A percentile compares a stretch with the other conserved stretches of the same genome.
phyloP scores from a whole-genome alignment of 2,113 vertebrate species.

The Corythornis cristatus region DNA sequence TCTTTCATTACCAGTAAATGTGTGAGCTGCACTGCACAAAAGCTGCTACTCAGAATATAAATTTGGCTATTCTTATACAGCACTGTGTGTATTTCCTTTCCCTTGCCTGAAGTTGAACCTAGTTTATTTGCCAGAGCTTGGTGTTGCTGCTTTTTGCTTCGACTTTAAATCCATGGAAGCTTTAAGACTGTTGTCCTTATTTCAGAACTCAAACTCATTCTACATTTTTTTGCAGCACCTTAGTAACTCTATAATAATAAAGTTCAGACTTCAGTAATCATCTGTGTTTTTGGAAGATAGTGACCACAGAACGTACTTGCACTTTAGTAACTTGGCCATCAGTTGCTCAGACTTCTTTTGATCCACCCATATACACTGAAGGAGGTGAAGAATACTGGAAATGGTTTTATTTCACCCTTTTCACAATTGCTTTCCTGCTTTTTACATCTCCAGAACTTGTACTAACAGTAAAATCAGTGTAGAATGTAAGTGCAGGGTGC shows the following conservation, averaged over 20 bases:
- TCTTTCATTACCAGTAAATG: neutral
- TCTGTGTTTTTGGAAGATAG: neutral
- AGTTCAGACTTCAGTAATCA: neutral
- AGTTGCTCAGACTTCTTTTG: neutral
- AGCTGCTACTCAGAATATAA: neutral
- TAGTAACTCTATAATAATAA: neutral
- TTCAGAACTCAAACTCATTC: neutral
- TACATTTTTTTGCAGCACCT: neutral
- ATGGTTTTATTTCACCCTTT: neutral
- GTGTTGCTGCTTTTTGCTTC: neutral
- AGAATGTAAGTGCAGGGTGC: neutral
- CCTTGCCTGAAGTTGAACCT: neutral
- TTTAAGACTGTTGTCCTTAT: neutral
- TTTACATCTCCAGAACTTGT: neutral
- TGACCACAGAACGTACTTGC: rapidly evolving
- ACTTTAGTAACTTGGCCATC: neutral
- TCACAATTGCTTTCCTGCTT: neutral
- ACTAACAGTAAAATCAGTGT: neutral
- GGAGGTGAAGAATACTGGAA: neutral
- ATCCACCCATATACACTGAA: neutral
- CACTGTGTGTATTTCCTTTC: neutral
- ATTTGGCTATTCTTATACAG: neutral
- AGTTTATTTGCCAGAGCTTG: neutral
- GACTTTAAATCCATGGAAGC: neutral
- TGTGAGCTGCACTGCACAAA: neutral